These are phyloP conservation scores for Hylaeus volcanicus DNA, from an alignment of 1,140 invertebrate species.

Conservation along the genomic window DNA sequence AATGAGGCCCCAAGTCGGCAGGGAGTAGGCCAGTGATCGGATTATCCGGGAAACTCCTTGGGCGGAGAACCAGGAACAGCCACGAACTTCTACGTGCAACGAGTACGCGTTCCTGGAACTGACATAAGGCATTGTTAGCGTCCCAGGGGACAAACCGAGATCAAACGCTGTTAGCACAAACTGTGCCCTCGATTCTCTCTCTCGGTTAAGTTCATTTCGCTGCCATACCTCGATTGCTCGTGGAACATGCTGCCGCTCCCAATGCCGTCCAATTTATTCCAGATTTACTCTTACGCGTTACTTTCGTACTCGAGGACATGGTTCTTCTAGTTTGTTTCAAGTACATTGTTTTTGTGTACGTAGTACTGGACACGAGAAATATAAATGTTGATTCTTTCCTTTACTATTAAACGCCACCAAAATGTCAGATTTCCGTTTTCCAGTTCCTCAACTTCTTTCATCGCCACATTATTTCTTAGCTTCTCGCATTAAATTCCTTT, in stretches of 20 bases:
- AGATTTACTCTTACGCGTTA: too few species aligned
- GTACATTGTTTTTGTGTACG: too few species aligned
- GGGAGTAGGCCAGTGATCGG: constrained; percentile 49
- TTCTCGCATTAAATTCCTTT: too few species aligned
- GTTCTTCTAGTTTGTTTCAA: neutral
- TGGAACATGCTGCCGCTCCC: neutral
- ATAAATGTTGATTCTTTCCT: too few species aligned
- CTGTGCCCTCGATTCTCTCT: constrained; percentile 38
- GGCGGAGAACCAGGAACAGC: constrained; percentile 30
- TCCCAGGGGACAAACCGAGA: constrained; percentile 60
- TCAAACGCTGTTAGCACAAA: constrained; percentile 64
- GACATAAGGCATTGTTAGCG: constrained; percentile 66
- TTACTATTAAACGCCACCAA: too few species aligned
- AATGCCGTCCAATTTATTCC: neutral
- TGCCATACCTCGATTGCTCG: constrained; percentile 38
- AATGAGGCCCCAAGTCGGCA: constrained; percentile 28
- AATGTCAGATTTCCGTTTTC: too few species aligned
- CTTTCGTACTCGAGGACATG: neutral
- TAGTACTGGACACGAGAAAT: too few species aligned
- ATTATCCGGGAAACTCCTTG: constrained; percentile 61
- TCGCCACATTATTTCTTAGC: too few species aligned
- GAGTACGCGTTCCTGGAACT: constrained; percentile 29
- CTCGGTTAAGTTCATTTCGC: constrained; percentile 55
- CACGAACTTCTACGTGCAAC: constrained; percentile 32
- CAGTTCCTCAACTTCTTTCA: too few species aligned